These are phyloP conservation scores for Hyla sarda DNA, from an alignment of 2,113 vertebrate species.

Conservation along the genomic window DNA sequence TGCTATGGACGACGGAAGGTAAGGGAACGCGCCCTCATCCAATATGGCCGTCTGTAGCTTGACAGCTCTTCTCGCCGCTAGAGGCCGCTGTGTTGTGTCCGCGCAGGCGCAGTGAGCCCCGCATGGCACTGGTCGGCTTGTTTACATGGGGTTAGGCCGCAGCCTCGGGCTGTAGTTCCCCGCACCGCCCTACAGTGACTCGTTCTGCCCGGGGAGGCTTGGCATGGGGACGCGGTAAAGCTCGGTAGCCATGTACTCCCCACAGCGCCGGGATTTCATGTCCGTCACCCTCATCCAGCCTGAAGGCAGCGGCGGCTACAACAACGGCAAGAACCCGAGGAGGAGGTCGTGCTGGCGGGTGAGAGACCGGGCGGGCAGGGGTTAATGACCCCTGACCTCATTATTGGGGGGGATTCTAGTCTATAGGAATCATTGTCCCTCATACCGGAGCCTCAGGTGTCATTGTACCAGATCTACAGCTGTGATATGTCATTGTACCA, in stretches of 20 bases:
- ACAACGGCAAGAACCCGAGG: constrained; percentile 82
- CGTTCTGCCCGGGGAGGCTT: constrained; percentile 12
- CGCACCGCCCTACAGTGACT: constrained; percentile 29
- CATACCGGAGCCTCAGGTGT: neutral
- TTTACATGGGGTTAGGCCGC: neutral
- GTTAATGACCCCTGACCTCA: neutral
- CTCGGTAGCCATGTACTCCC: constrained; percentile 70
- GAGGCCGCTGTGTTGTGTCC: neutral
- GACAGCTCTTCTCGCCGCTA: neutral
- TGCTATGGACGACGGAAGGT: no score
- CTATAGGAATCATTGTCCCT: neutral
- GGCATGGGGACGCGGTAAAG: constrained; percentile 9
- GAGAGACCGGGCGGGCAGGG: constrained; percentile 62
- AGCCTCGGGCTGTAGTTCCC: constrained; percentile 30
- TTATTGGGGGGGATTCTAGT: neutral
- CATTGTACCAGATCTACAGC: no score
- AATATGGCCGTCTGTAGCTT: neutral
- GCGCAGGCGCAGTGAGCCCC: constrained; percentile 34
- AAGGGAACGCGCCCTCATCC: constrained; percentile 8
- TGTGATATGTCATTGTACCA: no score
- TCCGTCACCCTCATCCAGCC: constrained; percentile 79
- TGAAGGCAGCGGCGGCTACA: constrained; percentile 71
- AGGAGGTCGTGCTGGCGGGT: constrained; percentile 91
- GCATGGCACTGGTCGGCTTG: constrained; percentile 1
- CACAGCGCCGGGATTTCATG: constrained; percentile 81